These are phyloP conservation scores for Eurystomus gularis DNA, from an alignment of 2,113 vertebrate genomes.

Conservation along the genomic window DNA sequence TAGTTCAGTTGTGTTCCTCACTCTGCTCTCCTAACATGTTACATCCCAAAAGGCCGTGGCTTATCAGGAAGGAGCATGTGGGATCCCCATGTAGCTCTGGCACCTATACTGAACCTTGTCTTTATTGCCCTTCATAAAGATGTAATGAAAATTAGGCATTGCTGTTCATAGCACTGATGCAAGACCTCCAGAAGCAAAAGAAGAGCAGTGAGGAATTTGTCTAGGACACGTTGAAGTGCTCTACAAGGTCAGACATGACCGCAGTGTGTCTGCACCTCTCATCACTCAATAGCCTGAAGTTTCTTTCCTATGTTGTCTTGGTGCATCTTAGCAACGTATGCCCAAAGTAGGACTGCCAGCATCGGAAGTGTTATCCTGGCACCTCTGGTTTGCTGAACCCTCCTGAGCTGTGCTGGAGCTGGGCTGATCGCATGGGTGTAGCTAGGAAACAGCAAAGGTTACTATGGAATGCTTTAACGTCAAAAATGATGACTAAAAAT, in stretches of 20 bases:
- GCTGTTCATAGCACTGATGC: background rate
- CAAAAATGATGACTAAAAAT: background rate
- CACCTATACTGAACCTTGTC: background rate
- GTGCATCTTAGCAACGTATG: slow-evolving; percentile 33
- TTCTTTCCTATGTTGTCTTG: slow-evolving; percentile 9
- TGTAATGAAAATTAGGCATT: background rate
- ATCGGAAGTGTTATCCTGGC: background rate
- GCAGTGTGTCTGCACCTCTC: background rate
- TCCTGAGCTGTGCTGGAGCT: background rate
- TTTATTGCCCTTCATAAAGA: background rate
- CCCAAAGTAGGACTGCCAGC: background rate
- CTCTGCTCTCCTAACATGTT: background rate
- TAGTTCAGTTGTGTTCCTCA: background rate
- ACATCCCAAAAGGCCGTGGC: background rate
- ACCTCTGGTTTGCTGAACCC: slow-evolving; percentile 24
- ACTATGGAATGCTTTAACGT: background rate
- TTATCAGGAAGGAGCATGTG: background rate
- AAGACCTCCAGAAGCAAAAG: background rate
- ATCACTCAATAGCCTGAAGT: slow-evolving; percentile 6
- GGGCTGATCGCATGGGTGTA: background rate
- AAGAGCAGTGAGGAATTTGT: slow-evolving; percentile 7
- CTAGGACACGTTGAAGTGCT: slow-evolving; percentile 5
- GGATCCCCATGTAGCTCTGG: background rate
- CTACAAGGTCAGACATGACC: slow-evolving; percentile 16
- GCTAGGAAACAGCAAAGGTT: background rate